Evolutionary conservation across 1,140 invertebrate species (phyloP).

Genomic region (Caenorhabditis latens): DNA sequence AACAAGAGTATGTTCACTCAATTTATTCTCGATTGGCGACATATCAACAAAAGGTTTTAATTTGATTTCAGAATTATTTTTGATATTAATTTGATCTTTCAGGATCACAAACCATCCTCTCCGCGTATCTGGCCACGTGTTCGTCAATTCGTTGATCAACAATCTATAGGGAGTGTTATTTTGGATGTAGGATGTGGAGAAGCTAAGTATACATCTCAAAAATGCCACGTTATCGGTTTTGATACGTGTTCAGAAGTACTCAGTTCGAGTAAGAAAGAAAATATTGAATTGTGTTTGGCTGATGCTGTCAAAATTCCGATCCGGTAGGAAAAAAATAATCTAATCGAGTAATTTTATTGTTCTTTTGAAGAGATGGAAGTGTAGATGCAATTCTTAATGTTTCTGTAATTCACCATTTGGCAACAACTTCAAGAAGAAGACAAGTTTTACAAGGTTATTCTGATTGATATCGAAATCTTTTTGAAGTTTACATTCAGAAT

Average conservation of each 20-base stretch:
- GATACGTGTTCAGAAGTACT: conserved; percentile 65
- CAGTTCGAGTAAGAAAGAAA: conserved; percentile 12
- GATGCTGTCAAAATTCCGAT: conserved; percentile 64
- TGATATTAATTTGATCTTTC: neutral
- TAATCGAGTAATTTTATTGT: neutral
- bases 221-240: conserved; percentile 61
- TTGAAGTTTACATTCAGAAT: conserved; percentile 15
- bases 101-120: conserved; percentile 25
- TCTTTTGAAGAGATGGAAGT: conserved; percentile 2
- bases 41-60: conserved; percentile 51
- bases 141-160: conserved; percentile 29
- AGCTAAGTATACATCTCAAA: conserved; percentile 59
- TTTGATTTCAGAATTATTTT: neutral
- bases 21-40: conserved; percentile 64
- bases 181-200: conserved; percentile 61
- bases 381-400: conserved; percentile 63
- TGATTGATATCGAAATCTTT: no score
- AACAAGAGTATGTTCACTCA: conserved; percentile 63
- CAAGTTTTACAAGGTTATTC: conserved; percentile 54
- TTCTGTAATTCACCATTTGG: conserved; percentile 65
- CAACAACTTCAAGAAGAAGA: conserved; percentile 57
- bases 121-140: conserved; percentile 21
- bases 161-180: conserved; percentile 2
- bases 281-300: conserved; percentile 55
- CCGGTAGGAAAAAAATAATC: neutral